Base-by-base conservation (phyloP, 2,888 invertebrate genomes). In the Leistus spinibarbis region DNA sequence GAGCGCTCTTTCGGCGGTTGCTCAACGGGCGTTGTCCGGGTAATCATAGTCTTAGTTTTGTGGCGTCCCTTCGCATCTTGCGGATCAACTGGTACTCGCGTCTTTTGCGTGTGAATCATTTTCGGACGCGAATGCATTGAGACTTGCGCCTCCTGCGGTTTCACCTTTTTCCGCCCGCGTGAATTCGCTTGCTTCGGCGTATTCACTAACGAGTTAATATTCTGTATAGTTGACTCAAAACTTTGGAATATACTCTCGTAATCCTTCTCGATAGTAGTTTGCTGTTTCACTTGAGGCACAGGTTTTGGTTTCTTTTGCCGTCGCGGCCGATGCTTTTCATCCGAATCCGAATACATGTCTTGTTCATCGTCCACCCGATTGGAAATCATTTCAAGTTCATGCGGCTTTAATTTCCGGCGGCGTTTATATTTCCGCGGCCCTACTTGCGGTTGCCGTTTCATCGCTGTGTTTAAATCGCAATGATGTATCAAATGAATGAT, bases 401-500 rank as follows among this genome's bases (percentile, higher is more conserved):
- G 90, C 0, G 90, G 88, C 82, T 93, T 93, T 17, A 93, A 81
- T 85, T 94, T 94, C 79, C 94, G 90, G 70, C 95, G 88, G 0
- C 94, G 89, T 83, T 94, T 95, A 84, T 95, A 95, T 81, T 95
- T 95, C 1, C 95, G 88, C 0, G 92, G 92, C 0, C 91, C 94
- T 62, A 90, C 89, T 89, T 93, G 92, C 0, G 94, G 94, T 80
- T 93, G 93, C 63, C 94, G 86, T 80, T 92, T 92, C 85, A 93
- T 87, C 0, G 94, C 95, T 0, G 95, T 95, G 82, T 95, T 95
- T 78, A 92, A 91, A 83, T 95, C 95, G 81, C 94, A 94, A 82
- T 95, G 95, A 81, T 94, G 92, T 64, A 95, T 95, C 78, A 95
- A 89, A 84, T 95, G 95, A 76, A 93, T 91, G 75, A 95, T 94